phyloP scores from a whole-genome alignment of 2,113 vertebrate genomes.

The Mus spicilegus region DNA sequence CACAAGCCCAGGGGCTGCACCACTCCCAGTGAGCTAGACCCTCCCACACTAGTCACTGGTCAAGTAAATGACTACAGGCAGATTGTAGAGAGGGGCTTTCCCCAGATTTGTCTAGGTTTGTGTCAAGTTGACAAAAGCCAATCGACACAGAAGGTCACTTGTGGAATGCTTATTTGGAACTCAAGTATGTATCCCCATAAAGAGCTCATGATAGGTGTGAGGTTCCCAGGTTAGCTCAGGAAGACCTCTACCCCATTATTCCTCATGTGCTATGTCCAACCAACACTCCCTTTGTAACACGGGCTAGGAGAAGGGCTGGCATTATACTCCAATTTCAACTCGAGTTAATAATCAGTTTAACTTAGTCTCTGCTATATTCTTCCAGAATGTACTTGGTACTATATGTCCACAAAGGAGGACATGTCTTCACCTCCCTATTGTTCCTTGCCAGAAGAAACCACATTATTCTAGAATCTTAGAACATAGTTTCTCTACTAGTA shows the following conservation, averaged over 20 bases:
- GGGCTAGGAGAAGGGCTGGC: not conserved
- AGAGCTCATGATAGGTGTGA: conserved; percentile 13
- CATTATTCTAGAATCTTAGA: not conserved
- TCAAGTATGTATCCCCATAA: not conserved
- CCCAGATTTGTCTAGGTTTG: not conserved
- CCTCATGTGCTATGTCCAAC: conserved; percentile 50
- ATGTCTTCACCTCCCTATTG: conserved; percentile 14
- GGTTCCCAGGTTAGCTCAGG: not conserved
- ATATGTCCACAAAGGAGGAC: not conserved
- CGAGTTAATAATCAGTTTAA: not conserved
- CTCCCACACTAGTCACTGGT: not conserved
- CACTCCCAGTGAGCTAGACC: not conserved
- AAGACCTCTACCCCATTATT: not conserved
- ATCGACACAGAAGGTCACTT: not conserved
- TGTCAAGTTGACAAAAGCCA: not conserved
- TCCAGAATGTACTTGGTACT: not conserved
- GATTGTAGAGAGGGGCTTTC: not conserved
- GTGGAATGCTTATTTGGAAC: not conserved
- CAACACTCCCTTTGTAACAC: not conserved
- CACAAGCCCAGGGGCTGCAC: not conserved
- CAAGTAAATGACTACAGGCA: not conserved
- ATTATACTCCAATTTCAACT: conserved; percentile 15
- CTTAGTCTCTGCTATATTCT: not conserved
- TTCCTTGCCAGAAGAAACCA: conserved; percentile 3
- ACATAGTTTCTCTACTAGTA: not conserved